These are phyloP conservation scores for Aurelia aurita complex sp. Pacific DNA, from an alignment of 30 jellyfish, hydroid and myxozoan species.

Conservation along the genomic window DNA sequence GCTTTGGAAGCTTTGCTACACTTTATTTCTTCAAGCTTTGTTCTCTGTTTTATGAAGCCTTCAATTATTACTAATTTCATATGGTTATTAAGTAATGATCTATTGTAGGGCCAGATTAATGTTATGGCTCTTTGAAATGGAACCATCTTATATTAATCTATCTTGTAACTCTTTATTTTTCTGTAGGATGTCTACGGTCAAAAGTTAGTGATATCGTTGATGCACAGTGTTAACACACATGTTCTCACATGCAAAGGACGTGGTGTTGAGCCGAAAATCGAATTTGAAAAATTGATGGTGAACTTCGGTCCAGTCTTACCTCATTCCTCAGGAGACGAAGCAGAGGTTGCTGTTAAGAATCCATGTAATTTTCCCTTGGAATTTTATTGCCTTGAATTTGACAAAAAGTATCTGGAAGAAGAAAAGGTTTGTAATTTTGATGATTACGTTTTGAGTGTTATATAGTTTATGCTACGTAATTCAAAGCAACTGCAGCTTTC, in stretches of 20 bases:
- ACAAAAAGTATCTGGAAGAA: slow-evolving; percentile 85
- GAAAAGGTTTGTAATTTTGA: slow-evolving; percentile 74
- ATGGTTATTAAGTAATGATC: too few species aligned
- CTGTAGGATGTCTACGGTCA: slow-evolving; percentile 67
- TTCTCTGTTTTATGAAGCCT: too few species aligned
- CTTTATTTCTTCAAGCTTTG: too few species aligned
- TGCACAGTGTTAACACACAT: slow-evolving; percentile 78
- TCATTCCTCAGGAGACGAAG: slow-evolving; percentile 86
- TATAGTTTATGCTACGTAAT: too few species aligned
- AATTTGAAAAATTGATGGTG: slow-evolving; percentile 76
- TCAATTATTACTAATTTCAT: too few species aligned
- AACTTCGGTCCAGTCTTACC: slow-evolving; percentile 93
- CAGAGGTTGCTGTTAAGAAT: slow-evolving; percentile 83
- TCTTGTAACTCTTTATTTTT: neutral
- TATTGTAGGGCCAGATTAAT: too few species aligned
- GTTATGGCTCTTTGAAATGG: too few species aligned
- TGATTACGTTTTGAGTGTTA: neutral
- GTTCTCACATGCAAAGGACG: slow-evolving; percentile 85
- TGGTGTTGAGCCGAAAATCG: slow-evolving; percentile 95
- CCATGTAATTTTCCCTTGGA: slow-evolving; percentile 90
- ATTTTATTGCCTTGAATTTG: slow-evolving; percentile 96
- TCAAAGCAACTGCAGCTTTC: too few species aligned
- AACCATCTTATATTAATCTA: too few species aligned
- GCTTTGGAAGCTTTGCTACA: too few species aligned
- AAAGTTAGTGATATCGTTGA: slow-evolving; percentile 63